Evolutionary conservation across 2,888 invertebrate genomes (phyloP).

Genomic region (Thecocarcelia acutangulata): DNA sequence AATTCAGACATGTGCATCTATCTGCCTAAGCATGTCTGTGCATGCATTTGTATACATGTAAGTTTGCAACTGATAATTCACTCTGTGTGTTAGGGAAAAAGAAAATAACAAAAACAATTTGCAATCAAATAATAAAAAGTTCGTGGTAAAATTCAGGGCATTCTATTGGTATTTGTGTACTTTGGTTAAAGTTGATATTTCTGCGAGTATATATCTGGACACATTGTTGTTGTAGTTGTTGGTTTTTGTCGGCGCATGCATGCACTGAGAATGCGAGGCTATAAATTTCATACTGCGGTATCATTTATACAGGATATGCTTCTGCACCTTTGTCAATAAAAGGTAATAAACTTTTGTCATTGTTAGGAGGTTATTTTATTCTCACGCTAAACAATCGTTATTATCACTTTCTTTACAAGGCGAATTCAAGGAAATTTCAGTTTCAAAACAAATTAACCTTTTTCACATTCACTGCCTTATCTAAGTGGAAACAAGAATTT

Average conservation of each 20-base stretch:
- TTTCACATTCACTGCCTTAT: no score
- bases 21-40: no score
- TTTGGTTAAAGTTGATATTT: neutral
- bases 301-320: neutral
- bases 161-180: slow-evolving; percentile 31
- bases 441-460: no score
- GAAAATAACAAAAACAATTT: slow-evolving; percentile 15
- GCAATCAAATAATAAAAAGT: slow-evolving; percentile 30
- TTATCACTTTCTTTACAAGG: no score
- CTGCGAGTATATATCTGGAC: neutral
- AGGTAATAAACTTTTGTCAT: no score
- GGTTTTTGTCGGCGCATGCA: neutral
- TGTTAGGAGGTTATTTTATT: no score
- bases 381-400: no score
- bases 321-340: no score
- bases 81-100: slow-evolving; percentile 14
- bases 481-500: no score
- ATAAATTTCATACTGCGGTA: neutral
- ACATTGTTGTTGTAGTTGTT: no score
- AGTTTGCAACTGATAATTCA: slow-evolving; percentile 35
- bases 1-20: no score
- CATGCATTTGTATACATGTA: neutral
- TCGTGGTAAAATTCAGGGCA: slow-evolving; percentile 36
- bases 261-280: neutral
- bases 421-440: no score